Percentiles rank a stretch among this genome's conserved stretches.
These are phyloP conservation scores for Ptilodon capucinus DNA, from an alignment of 2,888 invertebrate genomes.

Conservation along the genomic window DNA sequence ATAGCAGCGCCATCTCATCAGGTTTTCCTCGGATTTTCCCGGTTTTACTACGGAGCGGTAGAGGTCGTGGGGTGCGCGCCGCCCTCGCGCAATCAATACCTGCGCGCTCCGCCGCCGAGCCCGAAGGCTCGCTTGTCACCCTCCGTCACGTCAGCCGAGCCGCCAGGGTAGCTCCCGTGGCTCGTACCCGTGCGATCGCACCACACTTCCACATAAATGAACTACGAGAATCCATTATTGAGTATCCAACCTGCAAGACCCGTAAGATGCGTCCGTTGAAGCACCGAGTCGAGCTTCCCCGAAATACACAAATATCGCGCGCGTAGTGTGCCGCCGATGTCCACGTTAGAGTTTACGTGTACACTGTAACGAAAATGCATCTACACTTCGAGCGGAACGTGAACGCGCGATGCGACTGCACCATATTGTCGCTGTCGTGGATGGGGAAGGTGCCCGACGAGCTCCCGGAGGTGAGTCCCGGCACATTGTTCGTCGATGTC, in stretches of 20 bases:
- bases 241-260: constrained; percentile 21
- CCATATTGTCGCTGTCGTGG: constrained; percentile 97
- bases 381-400: constrained; percentile 97
- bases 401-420: constrained; percentile 97
- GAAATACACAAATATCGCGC: constrained; percentile 23
- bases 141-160: constrained; percentile 62
- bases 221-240: constrained; percentile 33
- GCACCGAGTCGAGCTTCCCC: constrained; percentile 22
- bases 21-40: constrained; percentile 59
- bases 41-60: constrained; percentile 40
- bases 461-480: constrained; percentile 91
- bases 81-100: constrained; percentile 71
- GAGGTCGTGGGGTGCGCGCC: constrained; percentile 57
- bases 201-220: constrained; percentile 27
- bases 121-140: constrained; percentile 60
- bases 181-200: constrained; percentile 38
- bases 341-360: constrained; percentile 42
- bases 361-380: constrained; percentile 87
- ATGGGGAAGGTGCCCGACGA: constrained; percentile 99
- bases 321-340: constrained; percentile 35
- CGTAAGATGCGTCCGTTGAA: constrained; percentile 48
- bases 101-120: constrained; percentile 53
- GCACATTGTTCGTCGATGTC: constrained; percentile 13
- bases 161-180: too few species aligned
- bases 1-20: constrained; percentile 60